Evolutionary conservation across 2,113 vertebrate species (phyloP).

Genomic region (Odontophorus gujanensis): DNA sequence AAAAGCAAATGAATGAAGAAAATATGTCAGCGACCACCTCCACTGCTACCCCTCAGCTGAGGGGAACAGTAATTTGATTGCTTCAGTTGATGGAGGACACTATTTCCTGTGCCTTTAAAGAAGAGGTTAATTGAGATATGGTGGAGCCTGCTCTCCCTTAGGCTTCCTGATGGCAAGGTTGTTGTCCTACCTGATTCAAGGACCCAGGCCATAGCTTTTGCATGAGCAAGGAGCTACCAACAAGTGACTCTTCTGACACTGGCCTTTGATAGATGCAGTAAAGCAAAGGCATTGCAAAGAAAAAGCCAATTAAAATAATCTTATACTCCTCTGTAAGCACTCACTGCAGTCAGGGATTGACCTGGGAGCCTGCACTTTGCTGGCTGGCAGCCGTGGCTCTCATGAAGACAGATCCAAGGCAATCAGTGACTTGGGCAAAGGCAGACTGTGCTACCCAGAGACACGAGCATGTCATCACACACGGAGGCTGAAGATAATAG

Average conservation of each 20-base stretch:
- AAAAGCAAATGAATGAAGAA: constrained; percentile 53
- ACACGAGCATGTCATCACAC: not conserved
- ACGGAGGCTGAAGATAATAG: not conserved
- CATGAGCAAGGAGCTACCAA: not conserved
- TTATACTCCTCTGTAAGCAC: not conserved
- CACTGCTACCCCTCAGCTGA: not conserved
- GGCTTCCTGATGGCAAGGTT: constrained; percentile 13
- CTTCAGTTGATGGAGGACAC: not conserved
- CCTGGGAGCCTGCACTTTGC: not conserved
- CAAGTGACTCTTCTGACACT: not conserved
- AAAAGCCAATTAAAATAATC: constrained; percentile 14
- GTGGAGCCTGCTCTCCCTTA: not conserved
- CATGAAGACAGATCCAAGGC: not conserved
- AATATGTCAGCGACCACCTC: constrained; percentile 9
- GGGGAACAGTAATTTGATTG: constrained; percentile 4
- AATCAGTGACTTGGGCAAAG: not conserved
- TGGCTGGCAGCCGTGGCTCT: fast-evolving
- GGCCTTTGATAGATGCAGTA: not conserved
- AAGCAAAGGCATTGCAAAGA: not conserved
- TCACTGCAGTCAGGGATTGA: not conserved
- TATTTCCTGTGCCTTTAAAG: constrained; percentile 15
- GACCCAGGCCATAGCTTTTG: not conserved
- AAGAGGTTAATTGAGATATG: constrained; percentile 7
- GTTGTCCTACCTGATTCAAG: not conserved
- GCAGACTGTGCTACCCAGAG: not conserved